These are phyloP conservation scores for Brachyhypopomus gauderio DNA, from an alignment of 2,113 vertebrate genomes.

Conservation along the genomic window DNA sequence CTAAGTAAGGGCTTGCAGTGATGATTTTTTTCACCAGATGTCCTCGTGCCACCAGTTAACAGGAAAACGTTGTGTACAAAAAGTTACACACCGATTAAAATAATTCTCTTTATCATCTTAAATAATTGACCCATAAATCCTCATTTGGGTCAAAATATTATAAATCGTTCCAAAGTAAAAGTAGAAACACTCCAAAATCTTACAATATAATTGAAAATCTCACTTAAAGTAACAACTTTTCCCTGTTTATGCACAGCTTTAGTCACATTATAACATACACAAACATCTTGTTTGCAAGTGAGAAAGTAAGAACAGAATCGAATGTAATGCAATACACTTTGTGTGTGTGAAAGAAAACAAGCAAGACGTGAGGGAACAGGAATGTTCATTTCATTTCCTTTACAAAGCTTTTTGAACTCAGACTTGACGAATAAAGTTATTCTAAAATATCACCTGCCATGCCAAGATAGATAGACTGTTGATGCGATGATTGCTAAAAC, in stretches of 20 bases:
- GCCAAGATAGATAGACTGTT: constrained; percentile 40
- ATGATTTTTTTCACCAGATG: not conserved
- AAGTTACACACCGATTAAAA: not conserved
- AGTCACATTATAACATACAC: not conserved
- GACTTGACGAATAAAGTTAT: not conserved
- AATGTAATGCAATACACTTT: not conserved
- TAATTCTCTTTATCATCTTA: not conserved
- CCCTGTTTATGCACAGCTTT: not conserved
- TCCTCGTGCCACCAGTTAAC: not conserved
- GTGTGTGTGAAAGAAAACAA: not conserved
- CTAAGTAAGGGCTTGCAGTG: not conserved
- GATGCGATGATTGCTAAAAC: not conserved
- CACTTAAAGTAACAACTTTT: not conserved
- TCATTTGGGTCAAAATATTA: not conserved
- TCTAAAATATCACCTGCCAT: not conserved
- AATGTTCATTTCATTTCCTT: constrained; percentile 58
- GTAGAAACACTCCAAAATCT: not conserved
- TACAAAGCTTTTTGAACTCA: constrained; percentile 6
- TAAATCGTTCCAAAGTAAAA: not conserved
- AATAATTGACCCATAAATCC: not conserved
- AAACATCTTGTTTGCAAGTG: not conserved
- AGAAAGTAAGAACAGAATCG: not conserved
- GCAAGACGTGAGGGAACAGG: constrained; percentile 45
- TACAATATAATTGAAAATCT: not conserved
- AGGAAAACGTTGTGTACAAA: not conserved